Percentiles rank a stretch among this genome's conserved stretches.
These are phyloP conservation scores for Atherinomorus stipes DNA, from an alignment of 2,113 vertebrate genomes.

Conservation along the genomic window DNA sequence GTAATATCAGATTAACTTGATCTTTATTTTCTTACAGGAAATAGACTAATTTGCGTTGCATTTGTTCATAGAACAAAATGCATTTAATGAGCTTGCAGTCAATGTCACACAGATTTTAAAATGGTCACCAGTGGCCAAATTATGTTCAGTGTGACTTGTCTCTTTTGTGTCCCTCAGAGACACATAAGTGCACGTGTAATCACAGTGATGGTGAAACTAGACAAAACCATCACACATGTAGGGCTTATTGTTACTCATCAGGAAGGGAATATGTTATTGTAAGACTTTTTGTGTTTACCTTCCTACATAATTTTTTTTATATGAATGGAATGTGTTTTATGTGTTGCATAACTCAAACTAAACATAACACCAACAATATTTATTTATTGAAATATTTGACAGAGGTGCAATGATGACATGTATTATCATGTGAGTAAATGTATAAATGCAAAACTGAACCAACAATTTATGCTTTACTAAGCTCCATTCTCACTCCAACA, in stretches of 20 bases:
- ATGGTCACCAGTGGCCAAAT: neutral
- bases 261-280: no score
- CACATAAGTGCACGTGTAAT: neutral
- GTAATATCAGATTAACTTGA: neutral
- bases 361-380: no score
- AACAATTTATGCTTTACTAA: no score
- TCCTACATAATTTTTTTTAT: no score
- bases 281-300: no score
- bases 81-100: slow-evolving; percentile 21
- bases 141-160: slow-evolving; percentile 11
- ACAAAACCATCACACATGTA: neutral
- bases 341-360: no score
- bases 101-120: neutral
- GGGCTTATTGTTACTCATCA: neutral
- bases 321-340: no score
- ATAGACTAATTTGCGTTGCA: neutral
- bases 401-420: no score
- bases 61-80: neutral
- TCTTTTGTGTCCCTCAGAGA: neutral
- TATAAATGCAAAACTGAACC: no score
- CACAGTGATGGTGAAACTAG: neutral
- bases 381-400: no score
- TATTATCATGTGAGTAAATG: no score
- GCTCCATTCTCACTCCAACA: no score
- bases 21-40: slow-evolving; percentile 5